These are phyloP conservation scores for Timandra comae DNA, from an alignment of 2,888 invertebrate genomes.

Conservation along the genomic window DNA sequence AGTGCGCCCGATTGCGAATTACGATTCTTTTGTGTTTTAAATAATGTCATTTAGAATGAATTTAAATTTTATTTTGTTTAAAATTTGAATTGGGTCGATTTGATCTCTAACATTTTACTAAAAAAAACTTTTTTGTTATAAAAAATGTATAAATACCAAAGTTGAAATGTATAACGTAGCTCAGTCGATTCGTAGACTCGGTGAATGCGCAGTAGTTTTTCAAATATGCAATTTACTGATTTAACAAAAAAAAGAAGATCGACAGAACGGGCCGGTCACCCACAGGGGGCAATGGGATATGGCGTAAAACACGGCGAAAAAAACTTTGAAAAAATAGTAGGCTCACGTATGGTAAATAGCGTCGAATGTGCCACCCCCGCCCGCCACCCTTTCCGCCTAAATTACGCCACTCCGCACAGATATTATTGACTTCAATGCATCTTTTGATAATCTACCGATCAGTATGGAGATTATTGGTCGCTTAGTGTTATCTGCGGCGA, in stretches of 20 bases:
- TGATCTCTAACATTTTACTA: too few species aligned
- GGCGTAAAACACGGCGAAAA: constrained; percentile 57
- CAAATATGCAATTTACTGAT: constrained; percentile 76
- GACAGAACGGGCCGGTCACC: constrained; percentile 40
- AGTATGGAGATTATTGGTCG: too few species aligned
- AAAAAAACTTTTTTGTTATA: too few species aligned
- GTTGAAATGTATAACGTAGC: too few species aligned
- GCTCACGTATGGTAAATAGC: constrained; percentile 66
- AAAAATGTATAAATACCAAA: too few species aligned
- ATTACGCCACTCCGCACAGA: constrained; percentile 26
- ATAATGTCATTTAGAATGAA: constrained; percentile 5
- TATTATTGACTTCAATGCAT: constrained; percentile 18
- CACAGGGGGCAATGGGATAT: constrained; percentile 58
- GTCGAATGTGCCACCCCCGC: constrained; percentile 34
- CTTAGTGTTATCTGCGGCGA: too few species aligned
- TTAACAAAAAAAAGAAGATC: constrained; percentile 54
- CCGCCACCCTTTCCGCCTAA: constrained; percentile 34
- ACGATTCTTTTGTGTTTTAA: constrained; percentile 14
- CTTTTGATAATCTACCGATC: constrained; percentile 12
- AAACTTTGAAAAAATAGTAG: constrained; percentile 55
- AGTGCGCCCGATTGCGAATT: constrained; percentile 27
- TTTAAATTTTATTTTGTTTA: too few species aligned
- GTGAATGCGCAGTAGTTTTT: constrained; percentile 59
- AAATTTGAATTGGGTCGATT: too few species aligned
- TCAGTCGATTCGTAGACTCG: constrained; percentile 7